Conservation (phyloP, 1,140 invertebrate species). For the Drosophila quadrilineata region DNA sequence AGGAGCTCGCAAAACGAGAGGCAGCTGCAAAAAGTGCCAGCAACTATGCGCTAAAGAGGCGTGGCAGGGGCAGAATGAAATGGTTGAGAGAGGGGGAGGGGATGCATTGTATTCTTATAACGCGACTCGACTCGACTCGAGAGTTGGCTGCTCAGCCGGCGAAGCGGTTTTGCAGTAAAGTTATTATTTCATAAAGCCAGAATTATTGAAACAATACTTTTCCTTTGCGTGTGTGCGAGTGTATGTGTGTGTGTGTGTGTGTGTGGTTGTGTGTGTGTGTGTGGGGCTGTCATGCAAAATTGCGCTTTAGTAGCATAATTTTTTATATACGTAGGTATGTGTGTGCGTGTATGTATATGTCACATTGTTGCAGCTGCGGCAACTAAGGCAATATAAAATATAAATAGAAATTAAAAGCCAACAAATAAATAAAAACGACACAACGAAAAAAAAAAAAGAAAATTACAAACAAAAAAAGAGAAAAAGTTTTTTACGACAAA, state of each 20-base stretch:
- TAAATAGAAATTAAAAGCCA: slow-evolving; percentile 78
- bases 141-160: slow-evolving; percentile 55
- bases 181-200: slow-evolving; percentile 81
- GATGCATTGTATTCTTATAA: slow-evolving; percentile 75
- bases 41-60: slow-evolving; percentile 18
- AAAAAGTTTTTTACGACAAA: slow-evolving; percentile 52
- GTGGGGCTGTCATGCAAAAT: slow-evolving; percentile 63
- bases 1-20: slow-evolving; percentile 51
- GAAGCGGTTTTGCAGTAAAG: slow-evolving; percentile 66
- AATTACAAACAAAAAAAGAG: slow-evolving; percentile 34
- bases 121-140: too few relatives aligned
- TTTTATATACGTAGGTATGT: too few relatives aligned
- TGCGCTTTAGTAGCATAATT: slow-evolving; percentile 75
- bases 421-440: slow-evolving; percentile 63
- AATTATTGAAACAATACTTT: slow-evolving; percentile 80
- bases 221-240: slow-evolving; percentile 47
- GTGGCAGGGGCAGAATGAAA: background rate
- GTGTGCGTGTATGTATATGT: too few relatives aligned
- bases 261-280: slow-evolving; percentile 22
- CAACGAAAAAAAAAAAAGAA: too few relatives aligned
- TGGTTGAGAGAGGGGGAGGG: background rate
- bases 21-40: slow-evolving; percentile 7
- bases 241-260: slow-evolving; percentile 10
- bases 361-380: slow-evolving; percentile 65
- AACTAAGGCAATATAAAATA: slow-evolving; percentile 71